Conservation (phyloP, 30 jellyfish, hydroid and myxozoan genomes). For the Turritopsis dohrnii region DNA sequence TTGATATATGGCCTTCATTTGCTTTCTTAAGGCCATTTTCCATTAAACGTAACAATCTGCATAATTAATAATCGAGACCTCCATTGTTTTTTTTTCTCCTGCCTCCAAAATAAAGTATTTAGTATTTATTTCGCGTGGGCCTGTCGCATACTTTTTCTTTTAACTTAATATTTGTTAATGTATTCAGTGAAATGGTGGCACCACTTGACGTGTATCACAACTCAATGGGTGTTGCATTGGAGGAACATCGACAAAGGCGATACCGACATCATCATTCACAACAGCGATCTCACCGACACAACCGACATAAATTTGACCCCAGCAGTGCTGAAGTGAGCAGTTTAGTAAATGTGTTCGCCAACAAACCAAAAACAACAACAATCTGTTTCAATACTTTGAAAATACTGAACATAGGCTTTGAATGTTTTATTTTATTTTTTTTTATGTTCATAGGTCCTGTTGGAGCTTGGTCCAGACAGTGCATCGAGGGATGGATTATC, state of each 20-base stretch:
- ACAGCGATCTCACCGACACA: conserved; percentile 55
- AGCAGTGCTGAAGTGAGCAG: conserved; percentile 54
- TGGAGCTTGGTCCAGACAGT: conserved; percentile 85
- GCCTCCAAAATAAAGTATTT: too few relatives aligned
- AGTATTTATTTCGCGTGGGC: too few relatives aligned
- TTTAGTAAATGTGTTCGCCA: background rate
- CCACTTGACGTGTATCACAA: conserved; percentile 42
- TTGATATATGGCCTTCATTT: too few relatives aligned
- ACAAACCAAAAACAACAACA: background rate
- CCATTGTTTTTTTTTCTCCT: too few relatives aligned
- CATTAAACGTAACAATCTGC: too few relatives aligned
- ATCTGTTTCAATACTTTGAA: background rate
- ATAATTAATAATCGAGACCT: too few relatives aligned
- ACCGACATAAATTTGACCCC: conserved; percentile 60
- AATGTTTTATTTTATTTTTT: too few relatives aligned
- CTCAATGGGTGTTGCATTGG: conserved; percentile 26
- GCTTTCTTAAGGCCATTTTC: too few relatives aligned
- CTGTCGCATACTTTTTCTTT: too few relatives aligned
- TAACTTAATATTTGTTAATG: too few relatives aligned
- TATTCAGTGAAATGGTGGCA: conserved; percentile 58
- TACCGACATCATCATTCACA: conserved; percentile 68
- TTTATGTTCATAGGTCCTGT: conserved; percentile 40
- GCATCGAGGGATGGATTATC: conserved; percentile 57
- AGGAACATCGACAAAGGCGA: conserved; percentile 14
- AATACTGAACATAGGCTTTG: too few relatives aligned